Conservation (phyloP, 2,888 invertebrate genomes). For the Sepiola atlantica region DNA sequence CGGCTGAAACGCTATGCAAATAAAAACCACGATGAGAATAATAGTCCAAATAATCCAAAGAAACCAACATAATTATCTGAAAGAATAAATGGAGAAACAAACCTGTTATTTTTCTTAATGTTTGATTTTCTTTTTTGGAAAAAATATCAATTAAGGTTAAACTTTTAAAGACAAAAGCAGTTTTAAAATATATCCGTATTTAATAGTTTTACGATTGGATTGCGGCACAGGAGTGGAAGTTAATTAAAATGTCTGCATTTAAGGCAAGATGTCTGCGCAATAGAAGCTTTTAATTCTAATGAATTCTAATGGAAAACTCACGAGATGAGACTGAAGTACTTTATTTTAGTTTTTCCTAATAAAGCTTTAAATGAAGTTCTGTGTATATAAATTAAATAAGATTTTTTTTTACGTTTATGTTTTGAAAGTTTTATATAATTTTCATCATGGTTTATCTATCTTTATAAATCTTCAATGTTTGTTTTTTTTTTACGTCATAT, state of each 20-base stretch:
- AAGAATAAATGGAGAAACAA: too few relatives aligned
- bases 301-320: neutral
- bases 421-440: neutral
- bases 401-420: neutral
- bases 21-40: neutral
- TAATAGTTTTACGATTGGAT: neutral
- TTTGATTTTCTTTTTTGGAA: neutral
- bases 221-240: neutral
- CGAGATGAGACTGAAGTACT: neutral
- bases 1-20: neutral
- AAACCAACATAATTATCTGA: neutral
- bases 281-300: constrained; percentile 12
- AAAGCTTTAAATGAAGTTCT: neutral
- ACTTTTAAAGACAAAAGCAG: neutral
- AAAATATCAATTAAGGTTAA: neutral
- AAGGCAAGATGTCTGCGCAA: neutral
- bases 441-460: too few relatives aligned
- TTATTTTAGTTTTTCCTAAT: neutral
- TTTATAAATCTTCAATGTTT: too few relatives aligned
- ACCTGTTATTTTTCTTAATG: too few relatives aligned
- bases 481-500: too few relatives aligned
- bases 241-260: neutral
- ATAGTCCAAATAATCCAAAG: neutral
- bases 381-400: neutral
- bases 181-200: neutral